phyloP scores from a whole-genome alignment of 2,113 vertebrate species.

The Dolichallabes microphthalmus region DNA sequence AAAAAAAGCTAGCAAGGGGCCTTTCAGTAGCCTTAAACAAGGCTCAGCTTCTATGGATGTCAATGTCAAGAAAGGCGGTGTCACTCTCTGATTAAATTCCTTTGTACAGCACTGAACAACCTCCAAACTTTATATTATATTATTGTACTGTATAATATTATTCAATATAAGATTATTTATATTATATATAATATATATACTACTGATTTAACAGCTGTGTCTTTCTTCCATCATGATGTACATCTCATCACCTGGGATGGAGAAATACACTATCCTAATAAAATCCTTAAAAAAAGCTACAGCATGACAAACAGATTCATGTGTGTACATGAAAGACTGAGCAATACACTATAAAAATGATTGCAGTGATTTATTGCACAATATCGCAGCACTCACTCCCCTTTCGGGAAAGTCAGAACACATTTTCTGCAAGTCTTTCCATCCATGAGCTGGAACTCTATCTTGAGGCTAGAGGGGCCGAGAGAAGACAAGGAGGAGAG shows the following conservation, averaged over 20 bases:
- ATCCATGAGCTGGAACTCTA: slow-evolving; percentile 51
- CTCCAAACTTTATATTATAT: neutral
- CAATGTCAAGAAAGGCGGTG: neutral
- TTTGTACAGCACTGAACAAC: neutral
- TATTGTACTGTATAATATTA: too few species aligned
- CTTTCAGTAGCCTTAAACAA: neutral
- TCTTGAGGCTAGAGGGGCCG: slow-evolving; percentile 51
- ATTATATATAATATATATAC: neutral
- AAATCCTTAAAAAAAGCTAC: neutral
- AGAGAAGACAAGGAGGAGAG: neutral
- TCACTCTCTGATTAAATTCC: neutral
- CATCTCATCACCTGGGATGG: neutral
- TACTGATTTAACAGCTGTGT: neutral
- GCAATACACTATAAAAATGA: neutral
- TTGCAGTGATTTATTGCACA: slow-evolving; percentile 28
- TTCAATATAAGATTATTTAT: too few species aligned
- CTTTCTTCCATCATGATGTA: neutral
- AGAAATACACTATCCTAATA: neutral
- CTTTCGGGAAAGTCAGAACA: slow-evolving; percentile 37
- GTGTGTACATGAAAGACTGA: neutral
- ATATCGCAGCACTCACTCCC: slow-evolving; percentile 37
- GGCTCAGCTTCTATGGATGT: neutral
- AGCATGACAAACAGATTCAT: neutral
- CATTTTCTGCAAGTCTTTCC: slow-evolving; percentile 56
- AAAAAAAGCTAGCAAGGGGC: neutral